Base-by-base conservation (phyloP, 2,888 invertebrate species). In the Luperina nickerlii region DNA sequence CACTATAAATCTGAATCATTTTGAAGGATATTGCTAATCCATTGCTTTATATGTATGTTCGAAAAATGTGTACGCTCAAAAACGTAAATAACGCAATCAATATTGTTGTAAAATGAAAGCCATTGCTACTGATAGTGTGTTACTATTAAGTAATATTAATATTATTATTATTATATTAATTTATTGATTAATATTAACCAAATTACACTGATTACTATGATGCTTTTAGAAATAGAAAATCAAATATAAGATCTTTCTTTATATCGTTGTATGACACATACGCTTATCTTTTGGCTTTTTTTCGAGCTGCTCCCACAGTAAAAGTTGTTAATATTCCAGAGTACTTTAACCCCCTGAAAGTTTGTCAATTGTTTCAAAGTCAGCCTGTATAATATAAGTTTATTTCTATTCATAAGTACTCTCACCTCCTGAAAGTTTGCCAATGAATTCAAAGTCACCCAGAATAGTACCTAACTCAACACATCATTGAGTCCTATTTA, bases 401-500 rank as follows among this genome's bases (percentile, higher is more conserved):
- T 63, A 63, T 38, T 38, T 38, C 1, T 38, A 45, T 67, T 42
- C 11, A 42, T 20, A 2, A 20, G 8, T 27, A 38, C 2, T 27
- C 38, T 15, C 20, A 15, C 13, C 24, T 42, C 1, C 24, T 27
- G 2, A 74, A 70, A 57, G 27, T 18, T 42, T 57, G 2, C 2
- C 18, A 60, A 13, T 60, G 2, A 11, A 18, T 66, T 57, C 13
- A 9, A 60, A 62, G n/a, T 45, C 74, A 81, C 6, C 42, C 75
- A 63, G 81, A 81, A 82, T 73, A 32, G 60, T 32, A 67, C 54
- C 54, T 3, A 24, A 69, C 6, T 38, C n/a, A 57, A 51, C 62
- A 67, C 75, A 45, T 70, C 68, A 82, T 76, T 27, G 20, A 63
- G 20, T 62, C 5, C 42, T 57, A 69, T 77, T 67, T 68, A 82